Base-by-base conservation (phyloP, 2,888 invertebrate species). In the Cerastis leucographa region DNA sequence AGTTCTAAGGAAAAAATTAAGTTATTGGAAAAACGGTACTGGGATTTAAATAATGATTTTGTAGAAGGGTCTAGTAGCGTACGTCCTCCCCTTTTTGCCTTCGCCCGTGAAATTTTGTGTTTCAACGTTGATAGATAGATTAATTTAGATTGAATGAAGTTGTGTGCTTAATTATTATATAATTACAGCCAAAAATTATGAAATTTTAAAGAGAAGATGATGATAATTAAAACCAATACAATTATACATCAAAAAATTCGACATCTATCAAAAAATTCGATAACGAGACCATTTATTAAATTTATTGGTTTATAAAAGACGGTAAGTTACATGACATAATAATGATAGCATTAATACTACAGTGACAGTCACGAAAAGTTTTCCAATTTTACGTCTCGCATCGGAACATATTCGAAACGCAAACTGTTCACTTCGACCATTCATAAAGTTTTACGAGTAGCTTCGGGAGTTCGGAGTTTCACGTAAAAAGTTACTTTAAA, bases 391-490 rank as follows among this genome's bases (percentile, higher is more conserved):
- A 80, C 35, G 35, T 80, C 54, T 59, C 56, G 29, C 40, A 72
- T 70, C 66, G 70, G 49, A 78, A 75, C 66, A 81, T 81, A 49
- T 85, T 78, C 54, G 9, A 67, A 67, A 59, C 35, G 40, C 76
- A 70, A 74, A 77, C 85, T 81, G 71, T 68, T 74, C 71, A 65
- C n/a, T 80, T 56, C 44, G 51, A 17, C 51, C 54, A 76, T 83
- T 80, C 76, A 71, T 64, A 42, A 83, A 83, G 76, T 80, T 80
- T 80, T 64, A 59, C 40, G 67, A 73, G 65, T 25, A 54, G 62
- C 72, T 61, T 61, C 35, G 35, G 35, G 40, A 66, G 65, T 65
- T 17, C 25, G 14, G 54, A 84, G 59, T 54, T 71, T n/a, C 22
- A 51, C 56, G 35, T 44, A 46, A 46, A 62, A 67, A 61, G 1